phyloP scores from a whole-genome alignment of 2,888 invertebrate genomes.

The Petrophora chlorosata region DNA sequence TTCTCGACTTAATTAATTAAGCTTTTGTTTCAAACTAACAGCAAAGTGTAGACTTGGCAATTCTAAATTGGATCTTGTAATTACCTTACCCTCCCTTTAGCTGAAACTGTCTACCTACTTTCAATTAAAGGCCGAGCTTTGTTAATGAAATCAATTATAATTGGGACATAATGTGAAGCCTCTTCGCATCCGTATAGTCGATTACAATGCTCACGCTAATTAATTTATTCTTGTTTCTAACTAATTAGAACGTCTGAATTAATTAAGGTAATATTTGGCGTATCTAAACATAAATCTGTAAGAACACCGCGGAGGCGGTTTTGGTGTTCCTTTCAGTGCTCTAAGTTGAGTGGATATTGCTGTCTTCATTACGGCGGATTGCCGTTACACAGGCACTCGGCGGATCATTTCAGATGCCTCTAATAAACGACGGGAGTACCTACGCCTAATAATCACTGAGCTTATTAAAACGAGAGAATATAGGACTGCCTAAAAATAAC shows the following conservation, averaged over 20 bases:
- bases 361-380: slow-evolving; percentile 51
- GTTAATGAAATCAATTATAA: slow-evolving; percentile 81
- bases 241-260: slow-evolving; percentile 35
- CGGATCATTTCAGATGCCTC: slow-evolving; percentile 54
- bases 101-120: slow-evolving; percentile 81
- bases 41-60: slow-evolving; percentile 84
- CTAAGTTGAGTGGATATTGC: slow-evolving; percentile 41
- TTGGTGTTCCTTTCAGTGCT: slow-evolving; percentile 41
- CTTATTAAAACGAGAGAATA: slow-evolving; percentile 27
- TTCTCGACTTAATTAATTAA: slow-evolving; percentile 84
- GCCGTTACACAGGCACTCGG: slow-evolving; percentile 48
- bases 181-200: slow-evolving; percentile 56
- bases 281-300: slow-evolving; percentile 35
- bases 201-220: slow-evolving; percentile 55
- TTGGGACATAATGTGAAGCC: slow-evolving; percentile 71
- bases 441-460: slow-evolving; percentile 44
- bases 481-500: slow-evolving; percentile 9
- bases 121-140: slow-evolving; percentile 80
- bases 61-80: slow-evolving; percentile 84
- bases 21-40: slow-evolving; percentile 84
- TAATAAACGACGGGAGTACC: slow-evolving; percentile 59
- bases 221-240: slow-evolving; percentile 55
- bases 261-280: slow-evolving; percentile 32
- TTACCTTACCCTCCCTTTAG: slow-evolving; percentile 81
- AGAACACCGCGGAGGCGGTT: slow-evolving; percentile 29